Conservation (phyloP, 2,797 vertebrate genomes). For the Agapornis canus region DNA sequence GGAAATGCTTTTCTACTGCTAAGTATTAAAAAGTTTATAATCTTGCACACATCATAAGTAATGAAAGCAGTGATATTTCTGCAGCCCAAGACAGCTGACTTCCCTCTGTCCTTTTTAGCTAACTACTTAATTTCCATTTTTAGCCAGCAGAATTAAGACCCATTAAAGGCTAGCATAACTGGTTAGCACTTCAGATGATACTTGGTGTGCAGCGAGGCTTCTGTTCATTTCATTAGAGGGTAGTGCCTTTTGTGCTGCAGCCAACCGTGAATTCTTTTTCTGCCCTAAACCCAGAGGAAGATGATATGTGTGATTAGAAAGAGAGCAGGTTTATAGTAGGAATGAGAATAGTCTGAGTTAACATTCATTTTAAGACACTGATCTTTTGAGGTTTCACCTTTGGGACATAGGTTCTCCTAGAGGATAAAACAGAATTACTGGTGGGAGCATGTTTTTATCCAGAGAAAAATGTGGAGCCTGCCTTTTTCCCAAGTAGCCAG, state of each 20-base stretch:
- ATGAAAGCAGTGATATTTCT: not conserved
- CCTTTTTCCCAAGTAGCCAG: not conserved
- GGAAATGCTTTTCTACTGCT: not conserved
- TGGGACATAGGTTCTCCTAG: not conserved
- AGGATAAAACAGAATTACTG: not conserved
- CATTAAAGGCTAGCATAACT: not conserved
- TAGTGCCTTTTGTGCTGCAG: not conserved
- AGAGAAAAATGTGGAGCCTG: not conserved
- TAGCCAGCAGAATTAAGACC: not conserved
- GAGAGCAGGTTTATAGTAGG: not conserved
- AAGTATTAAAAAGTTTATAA: not conserved
- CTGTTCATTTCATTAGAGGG: not conserved
- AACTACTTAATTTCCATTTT: conserved; percentile 37
- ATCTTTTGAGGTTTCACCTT: not conserved
- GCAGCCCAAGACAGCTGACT: not conserved
- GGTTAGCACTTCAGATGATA: not conserved
- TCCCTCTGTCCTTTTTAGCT: not conserved
- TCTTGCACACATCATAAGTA: not conserved
- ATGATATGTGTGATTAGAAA: not conserved
- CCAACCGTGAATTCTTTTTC: not conserved
- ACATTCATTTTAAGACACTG: not conserved
- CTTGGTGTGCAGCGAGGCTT: not conserved
- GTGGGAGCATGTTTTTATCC: not conserved
- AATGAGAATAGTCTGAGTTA: not conserved
- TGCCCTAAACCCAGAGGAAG: not conserved